Conservation (phyloP, 2,113 vertebrate genomes). For the Calcarius ornatus region DNA sequence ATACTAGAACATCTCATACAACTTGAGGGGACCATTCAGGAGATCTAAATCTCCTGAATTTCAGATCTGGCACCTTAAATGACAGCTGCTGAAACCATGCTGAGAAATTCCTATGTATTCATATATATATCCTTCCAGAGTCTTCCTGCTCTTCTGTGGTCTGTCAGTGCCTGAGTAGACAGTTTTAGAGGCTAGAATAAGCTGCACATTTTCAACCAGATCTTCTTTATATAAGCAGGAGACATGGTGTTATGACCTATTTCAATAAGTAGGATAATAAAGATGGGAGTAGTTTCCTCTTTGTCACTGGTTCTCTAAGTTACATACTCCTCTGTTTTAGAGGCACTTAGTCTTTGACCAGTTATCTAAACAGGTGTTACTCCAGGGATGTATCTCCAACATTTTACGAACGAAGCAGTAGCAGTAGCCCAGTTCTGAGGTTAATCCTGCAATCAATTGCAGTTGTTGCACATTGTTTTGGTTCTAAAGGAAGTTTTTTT, state of each 20-base stretch:
- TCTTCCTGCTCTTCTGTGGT: neutral
- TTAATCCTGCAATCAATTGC: neutral
- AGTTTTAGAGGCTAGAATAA: neutral
- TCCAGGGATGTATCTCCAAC: neutral
- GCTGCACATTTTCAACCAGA: neutral
- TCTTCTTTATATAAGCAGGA: neutral
- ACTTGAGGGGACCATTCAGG: neutral
- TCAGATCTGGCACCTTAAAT: neutral
- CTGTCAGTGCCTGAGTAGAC: neutral
- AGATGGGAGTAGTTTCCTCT: neutral
- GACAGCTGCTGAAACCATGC: neutral
- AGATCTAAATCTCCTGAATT: neutral
- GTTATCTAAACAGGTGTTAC: neutral
- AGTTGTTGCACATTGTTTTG: neutral
- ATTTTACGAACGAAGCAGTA: neutral
- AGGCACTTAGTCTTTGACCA: neutral
- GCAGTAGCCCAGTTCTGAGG: neutral
- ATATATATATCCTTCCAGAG: neutral
- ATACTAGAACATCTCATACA: neutral
- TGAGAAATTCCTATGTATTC: neutral
- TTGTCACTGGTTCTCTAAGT: neutral
- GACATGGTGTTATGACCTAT: neutral
- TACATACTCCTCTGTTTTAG: neutral
- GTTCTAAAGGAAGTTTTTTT: neutral
- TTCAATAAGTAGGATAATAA: neutral